phyloP scores from a whole-genome alignment of 2,113 vertebrate species.

The Cheilinus undulatus region DNA sequence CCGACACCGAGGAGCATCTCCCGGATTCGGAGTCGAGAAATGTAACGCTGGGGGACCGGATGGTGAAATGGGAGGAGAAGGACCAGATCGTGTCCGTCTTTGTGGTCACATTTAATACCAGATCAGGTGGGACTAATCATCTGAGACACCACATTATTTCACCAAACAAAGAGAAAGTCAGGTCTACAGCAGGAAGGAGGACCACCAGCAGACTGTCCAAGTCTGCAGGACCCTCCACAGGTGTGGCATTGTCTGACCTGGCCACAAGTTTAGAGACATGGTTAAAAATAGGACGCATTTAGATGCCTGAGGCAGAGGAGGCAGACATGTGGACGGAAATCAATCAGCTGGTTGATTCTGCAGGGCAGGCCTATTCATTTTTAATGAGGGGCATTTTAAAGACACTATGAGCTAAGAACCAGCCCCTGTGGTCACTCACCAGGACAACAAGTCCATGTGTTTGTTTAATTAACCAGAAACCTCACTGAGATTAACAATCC shows the following conservation, averaged over 20 bases:
- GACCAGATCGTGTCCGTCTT: slow-evolving; percentile 95
- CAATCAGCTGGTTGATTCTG: slow-evolving; percentile 37
- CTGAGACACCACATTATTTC: not conserved
- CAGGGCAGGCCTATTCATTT: slow-evolving; percentile 55
- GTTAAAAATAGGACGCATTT: slow-evolving; percentile 11
- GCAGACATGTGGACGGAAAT: slow-evolving; percentile 14
- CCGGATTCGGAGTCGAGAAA: slow-evolving; percentile 58
- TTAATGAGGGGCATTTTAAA: slow-evolving; percentile 59
- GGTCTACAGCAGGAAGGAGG: no score
- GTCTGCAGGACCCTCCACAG: slow-evolving; percentile 59
- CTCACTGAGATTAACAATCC: no score
- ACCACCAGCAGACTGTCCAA: no score
- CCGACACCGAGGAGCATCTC: slow-evolving; percentile 49
- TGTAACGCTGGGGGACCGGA: slow-evolving; percentile 65
- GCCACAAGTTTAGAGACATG: slow-evolving; percentile 32
- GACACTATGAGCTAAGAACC: slow-evolving; percentile 26
- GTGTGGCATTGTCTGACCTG: slow-evolving; percentile 68
- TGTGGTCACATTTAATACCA: slow-evolving; percentile 93
- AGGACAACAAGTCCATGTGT: not conserved
- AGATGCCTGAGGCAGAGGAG: slow-evolving; percentile 2
- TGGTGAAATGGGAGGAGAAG: slow-evolving; percentile 88
- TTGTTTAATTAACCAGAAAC: not conserved
- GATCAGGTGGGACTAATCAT: slow-evolving; percentile 86
- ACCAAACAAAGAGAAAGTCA: no score
- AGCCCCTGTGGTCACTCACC: not conserved